Evolutionary conservation across 1,140 invertebrate genomes (phyloP).

Genomic region (Idris sp.): DNA sequence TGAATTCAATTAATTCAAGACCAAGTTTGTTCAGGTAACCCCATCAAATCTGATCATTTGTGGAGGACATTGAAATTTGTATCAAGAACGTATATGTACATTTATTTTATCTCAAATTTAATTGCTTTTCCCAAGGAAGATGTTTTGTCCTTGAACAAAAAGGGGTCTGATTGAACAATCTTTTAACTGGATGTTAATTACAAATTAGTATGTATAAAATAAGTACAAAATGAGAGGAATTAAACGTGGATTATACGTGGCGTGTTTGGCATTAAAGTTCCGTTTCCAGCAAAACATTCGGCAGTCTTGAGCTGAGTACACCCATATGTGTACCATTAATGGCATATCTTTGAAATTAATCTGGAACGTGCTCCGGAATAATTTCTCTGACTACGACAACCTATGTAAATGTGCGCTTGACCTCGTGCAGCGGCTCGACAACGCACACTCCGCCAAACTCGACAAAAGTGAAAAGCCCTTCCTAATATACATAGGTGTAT

Average conservation of each 20-base stretch:
- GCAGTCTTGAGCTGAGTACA: slow-evolving; percentile 35
- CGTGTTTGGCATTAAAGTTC: slow-evolving; percentile 52
- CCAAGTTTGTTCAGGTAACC: too few species aligned
- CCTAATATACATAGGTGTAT: too few species aligned
- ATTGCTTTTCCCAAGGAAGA: too few species aligned
- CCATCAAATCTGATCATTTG: too few species aligned
- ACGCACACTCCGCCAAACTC: slow-evolving; percentile 25
- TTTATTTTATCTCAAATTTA: too few species aligned
- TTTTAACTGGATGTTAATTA: slow-evolving; percentile 40
- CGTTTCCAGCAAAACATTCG: slow-evolving; percentile 45
- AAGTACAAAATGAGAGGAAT: slow-evolving; percentile 24
- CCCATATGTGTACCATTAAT: slow-evolving; percentile 60
- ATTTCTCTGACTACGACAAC: slow-evolving; percentile 49
- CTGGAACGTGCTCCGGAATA: slow-evolving; percentile 64
- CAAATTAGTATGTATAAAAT: slow-evolving; percentile 44
- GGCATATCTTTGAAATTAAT: slow-evolving; percentile 64
- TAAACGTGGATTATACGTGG: slow-evolving; percentile 51
- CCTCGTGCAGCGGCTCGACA: slow-evolving; percentile 53
- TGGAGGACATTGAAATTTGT: too few species aligned
- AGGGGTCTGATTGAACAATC: too few species aligned
- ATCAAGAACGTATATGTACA: too few species aligned
- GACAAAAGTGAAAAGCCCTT: slow-evolving; percentile 39
- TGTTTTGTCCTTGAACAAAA: too few species aligned
- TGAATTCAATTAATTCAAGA: too few species aligned
- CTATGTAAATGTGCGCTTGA: slow-evolving; percentile 63